A percentile compares a stretch with the other conserved stretches of the same genome.
phyloP scores from a whole-genome alignment of 2,113 vertebrate species.

The Kryptolebias marmoratus region DNA sequence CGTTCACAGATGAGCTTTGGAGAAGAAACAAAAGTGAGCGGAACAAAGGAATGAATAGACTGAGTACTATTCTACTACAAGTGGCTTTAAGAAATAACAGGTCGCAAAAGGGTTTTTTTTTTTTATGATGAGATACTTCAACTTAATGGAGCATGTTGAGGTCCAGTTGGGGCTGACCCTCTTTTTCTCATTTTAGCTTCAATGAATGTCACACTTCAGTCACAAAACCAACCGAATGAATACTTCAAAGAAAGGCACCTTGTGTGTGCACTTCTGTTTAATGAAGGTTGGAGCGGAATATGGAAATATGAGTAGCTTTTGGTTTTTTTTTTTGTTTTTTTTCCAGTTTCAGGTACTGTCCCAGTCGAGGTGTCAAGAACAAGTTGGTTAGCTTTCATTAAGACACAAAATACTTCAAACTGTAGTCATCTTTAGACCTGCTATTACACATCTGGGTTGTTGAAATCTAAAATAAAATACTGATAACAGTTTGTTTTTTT shows the following conservation, averaged over 20 bases:
- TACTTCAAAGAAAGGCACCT: slow-evolving; percentile 40
- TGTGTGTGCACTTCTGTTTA: slow-evolving; percentile 31
- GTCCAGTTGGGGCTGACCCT: slow-evolving; percentile 33
- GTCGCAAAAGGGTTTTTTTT: slow-evolving; percentile 35
- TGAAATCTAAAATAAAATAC: too few relatives aligned
- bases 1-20: slow-evolving; percentile 22
- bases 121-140: slow-evolving; percentile 67
- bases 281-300: slow-evolving; percentile 28
- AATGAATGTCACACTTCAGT: slow-evolving; percentile 40
- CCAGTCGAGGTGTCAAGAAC: neutral
- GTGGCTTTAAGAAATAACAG: slow-evolving; percentile 44
- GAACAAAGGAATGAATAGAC: neutral
- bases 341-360: slow-evolving; percentile 17
- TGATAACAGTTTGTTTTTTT: too few relatives aligned
- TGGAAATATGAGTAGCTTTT: neutral
- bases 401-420: too few relatives aligned
- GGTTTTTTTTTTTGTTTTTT: neutral
- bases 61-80: slow-evolving; percentile 35
- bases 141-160: slow-evolving; percentile 25
- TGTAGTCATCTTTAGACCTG: too few relatives aligned
- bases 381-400: neutral
- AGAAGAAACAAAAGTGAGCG: slow-evolving; percentile 7
- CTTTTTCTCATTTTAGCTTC: slow-evolving; percentile 33
- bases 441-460: too few relatives aligned
- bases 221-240: slow-evolving; percentile 23